Base-by-base conservation (phyloP, 2,797 vertebrate species). In the Simalia tracyae region DNA sequence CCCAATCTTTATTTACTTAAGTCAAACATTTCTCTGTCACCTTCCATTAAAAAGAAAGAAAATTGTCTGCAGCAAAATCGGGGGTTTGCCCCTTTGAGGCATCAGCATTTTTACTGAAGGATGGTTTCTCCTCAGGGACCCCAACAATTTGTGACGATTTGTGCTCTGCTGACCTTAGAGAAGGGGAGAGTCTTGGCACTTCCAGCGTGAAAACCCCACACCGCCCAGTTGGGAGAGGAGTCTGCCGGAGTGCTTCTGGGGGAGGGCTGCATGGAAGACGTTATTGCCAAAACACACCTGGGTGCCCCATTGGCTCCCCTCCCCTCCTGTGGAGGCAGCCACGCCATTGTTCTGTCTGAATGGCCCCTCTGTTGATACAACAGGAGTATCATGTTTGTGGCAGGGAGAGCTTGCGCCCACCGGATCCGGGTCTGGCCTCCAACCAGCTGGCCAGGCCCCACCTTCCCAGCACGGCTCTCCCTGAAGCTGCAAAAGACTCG, bases 271-370 rank as follows among this genome's bases (percentile, higher is more conserved):
- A 57, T 56, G 84, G 15, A 56, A 64, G 68, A 60, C 54, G 3
- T 8, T 42, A 0, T 64, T 90, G 72, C 68, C 4, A 0, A 87
- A 90, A 91, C 42, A 31, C 0, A 0, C 0, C 9, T 4, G 10
- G 26, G 1, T 26, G 0, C 0, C 0, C 6, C 3, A 26, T 5
- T 17, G 5, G 59, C 50, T 9, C 0, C 0, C 36, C 81, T 8
- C 4, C 1, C 7, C 9, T 50, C 57, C 85, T 24, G 24, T 22
- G 0, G 66, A 26, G 11, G 36, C 89, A 3, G 4, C 85, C 46
- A 5, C 3, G 1, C 50, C 68, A 84, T 92, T 92, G 88, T 93
- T 84, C 85, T 81, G 36, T 42, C 10, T 1, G 14, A 76, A 46
- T 2, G 17, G 56, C 50, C 61, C 57, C 68, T 10, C 15, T 93